A percentile compares a stretch with the other conserved stretches of the same genome.
Conservation (phyloP, 37 sponge, comb jelly and placozoan species). For the Aplysina aerophoba region DNA sequence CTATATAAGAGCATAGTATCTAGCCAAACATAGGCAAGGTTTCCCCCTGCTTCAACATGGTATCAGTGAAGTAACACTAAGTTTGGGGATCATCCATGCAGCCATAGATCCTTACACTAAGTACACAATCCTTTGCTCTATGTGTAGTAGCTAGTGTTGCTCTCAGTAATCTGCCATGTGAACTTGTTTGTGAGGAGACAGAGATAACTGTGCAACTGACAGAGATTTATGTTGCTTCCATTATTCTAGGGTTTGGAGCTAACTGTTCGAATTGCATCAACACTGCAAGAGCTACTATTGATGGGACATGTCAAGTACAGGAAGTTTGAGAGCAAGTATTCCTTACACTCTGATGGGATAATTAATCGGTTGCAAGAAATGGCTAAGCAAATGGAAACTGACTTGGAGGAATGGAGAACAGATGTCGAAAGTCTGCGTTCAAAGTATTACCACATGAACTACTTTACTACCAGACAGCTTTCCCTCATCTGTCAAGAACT, state of each 20-base stretch:
- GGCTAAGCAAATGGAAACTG: conserved; percentile 49
- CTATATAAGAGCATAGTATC: too few species aligned
- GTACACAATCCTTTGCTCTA: too few species aligned
- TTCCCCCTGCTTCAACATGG: too few species aligned
- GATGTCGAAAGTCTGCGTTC: conserved; percentile 25
- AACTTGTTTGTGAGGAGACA: too few species aligned
- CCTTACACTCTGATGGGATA: background rate
- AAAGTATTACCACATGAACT: conserved; percentile 60
- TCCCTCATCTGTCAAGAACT: conserved; percentile 53
- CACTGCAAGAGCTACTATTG: background rate
- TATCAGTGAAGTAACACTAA: too few species aligned
- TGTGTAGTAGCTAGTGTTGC: too few species aligned
- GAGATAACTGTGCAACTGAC: too few species aligned
- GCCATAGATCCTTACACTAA: too few species aligned
- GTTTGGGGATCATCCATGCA: too few species aligned
- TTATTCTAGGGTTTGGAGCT: conserved; percentile 16
- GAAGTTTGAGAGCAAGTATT: background rate
- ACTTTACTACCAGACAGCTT: conserved; percentile 69
- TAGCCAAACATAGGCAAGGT: too few species aligned
- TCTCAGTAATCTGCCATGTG: too few species aligned
- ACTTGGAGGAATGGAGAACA: conserved; percentile 44
- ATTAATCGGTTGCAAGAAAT: conserved; percentile 2
- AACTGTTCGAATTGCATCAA: background rate
- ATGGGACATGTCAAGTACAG: conserved; percentile 9
- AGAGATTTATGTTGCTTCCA: too few species aligned